phyloP scores from a whole-genome alignment of 1,140 invertebrate species.

The Orius laevigatus region DNA sequence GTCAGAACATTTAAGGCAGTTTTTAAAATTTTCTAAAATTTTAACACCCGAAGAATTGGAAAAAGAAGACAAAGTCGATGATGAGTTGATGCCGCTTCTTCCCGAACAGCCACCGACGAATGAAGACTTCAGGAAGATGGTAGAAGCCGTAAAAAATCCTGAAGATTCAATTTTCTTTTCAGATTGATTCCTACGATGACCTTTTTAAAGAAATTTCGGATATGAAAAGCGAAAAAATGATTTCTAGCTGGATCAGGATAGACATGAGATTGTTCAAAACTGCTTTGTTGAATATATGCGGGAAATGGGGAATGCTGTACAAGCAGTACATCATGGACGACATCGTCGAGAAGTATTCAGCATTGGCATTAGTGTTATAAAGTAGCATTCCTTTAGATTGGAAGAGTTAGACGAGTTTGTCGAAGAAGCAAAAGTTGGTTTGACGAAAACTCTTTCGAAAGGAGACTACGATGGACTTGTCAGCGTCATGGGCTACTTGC shows the following conservation, averaged over 20 bases:
- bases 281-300: slow-evolving; percentile 52
- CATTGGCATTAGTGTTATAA: background rate
- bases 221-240: slow-evolving; percentile 30
- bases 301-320: slow-evolving; percentile 60
- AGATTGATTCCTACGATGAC: slow-evolving; percentile 43
- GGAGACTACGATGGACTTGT: slow-evolving; percentile 35
- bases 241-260: slow-evolving; percentile 56
- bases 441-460: slow-evolving; percentile 31
- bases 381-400: slow-evolving; percentile 23
- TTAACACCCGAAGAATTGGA: slow-evolving; percentile 38
- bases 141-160: slow-evolving; percentile 14
- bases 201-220: slow-evolving; percentile 37
- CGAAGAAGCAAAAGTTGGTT: slow-evolving; percentile 34
- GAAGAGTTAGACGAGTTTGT: slow-evolving; percentile 41
- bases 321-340: slow-evolving; percentile 59
- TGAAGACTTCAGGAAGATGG: slow-evolving; percentile 40
- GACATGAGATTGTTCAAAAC: slow-evolving; percentile 57
- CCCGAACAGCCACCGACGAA: slow-evolving; percentile 34
- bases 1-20: slow-evolving; percentile 41
- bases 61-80: slow-evolving; percentile 25
- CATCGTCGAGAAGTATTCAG: slow-evolving; percentile 40
- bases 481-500: slow-evolving; percentile 32
- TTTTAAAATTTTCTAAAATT: slow-evolving; percentile 43
- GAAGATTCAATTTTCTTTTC: slow-evolving; percentile 6
- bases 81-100: slow-evolving; percentile 26